A percentile compares a stretch with the other conserved stretches of the same genome.
phyloP scores from a whole-genome alignment of 1,140 invertebrate species.

The Triops longicaudatus region DNA sequence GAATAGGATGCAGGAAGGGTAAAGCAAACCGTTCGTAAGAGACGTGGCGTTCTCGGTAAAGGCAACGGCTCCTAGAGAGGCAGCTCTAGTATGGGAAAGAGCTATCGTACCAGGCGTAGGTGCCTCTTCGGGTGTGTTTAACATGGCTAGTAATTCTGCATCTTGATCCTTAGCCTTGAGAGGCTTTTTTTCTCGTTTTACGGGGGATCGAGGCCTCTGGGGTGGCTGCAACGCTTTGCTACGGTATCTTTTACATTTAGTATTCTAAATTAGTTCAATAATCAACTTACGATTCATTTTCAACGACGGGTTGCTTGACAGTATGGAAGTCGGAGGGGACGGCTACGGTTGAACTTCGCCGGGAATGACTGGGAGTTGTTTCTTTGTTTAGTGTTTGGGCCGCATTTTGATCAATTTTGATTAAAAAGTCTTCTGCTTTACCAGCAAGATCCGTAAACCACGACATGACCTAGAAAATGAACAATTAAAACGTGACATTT shows the following conservation, averaged over 20 bases:
- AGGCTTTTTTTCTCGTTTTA: conserved; percentile 20
- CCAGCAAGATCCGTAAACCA: conserved; percentile 74
- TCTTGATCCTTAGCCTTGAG: conserved; percentile 23
- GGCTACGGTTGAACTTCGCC: conserved; percentile 26
- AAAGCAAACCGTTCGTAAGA: background rate
- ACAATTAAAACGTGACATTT: background rate
- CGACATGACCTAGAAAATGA: conserved; percentile 51
- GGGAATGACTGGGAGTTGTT: conserved; percentile 26
- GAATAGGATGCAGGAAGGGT: background rate
- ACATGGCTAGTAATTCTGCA: conserved; percentile 19
- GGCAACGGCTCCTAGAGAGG: background rate
- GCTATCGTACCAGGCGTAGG: background rate
- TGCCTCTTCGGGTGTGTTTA: background rate
- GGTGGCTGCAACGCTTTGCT: background rate
- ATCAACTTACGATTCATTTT: background rate
- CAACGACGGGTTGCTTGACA: background rate
- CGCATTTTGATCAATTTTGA: conserved; percentile 77
- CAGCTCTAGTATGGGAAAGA: background rate
- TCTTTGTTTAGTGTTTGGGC: conserved; percentile 49
- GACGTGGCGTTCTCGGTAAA: background rate
- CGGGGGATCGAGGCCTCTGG: conserved; percentile 22
- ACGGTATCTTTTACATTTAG: background rate
- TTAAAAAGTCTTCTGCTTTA: conserved; percentile 71
- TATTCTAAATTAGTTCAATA: background rate
- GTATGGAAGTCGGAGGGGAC: background rate